Percentiles rank a stretch among this genome's conserved stretches.
These are phyloP conservation scores for Troilus luridus DNA, from an alignment of 2,888 invertebrate species.

Conservation along the genomic window DNA sequence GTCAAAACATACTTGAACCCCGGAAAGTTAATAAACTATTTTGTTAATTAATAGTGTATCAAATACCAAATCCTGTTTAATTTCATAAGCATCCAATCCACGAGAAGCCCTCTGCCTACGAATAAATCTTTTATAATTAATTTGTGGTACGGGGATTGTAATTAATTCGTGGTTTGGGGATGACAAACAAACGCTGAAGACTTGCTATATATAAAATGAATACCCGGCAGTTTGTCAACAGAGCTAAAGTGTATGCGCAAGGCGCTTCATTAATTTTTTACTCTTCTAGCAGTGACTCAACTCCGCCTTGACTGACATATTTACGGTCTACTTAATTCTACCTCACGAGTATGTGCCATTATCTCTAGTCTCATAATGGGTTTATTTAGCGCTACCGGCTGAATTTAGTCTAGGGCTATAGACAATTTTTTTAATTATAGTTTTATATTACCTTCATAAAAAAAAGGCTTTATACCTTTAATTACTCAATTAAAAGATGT, in stretches of 20 bases:
- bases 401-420: not conserved
- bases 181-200: not conserved
- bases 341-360: not conserved
- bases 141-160: not conserved
- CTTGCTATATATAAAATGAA: not conserved
- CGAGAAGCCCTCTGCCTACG: not conserved
- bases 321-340: not conserved
- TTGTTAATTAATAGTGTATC: too few species aligned
- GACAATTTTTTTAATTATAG: too few species aligned
- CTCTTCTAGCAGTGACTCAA: not conserved
- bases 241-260: not conserved
- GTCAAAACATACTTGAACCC: too few species aligned
- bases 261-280: conserved; percentile 17
- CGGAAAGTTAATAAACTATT: too few species aligned
- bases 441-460: too few species aligned
- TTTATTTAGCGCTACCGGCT: not conserved
- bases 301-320: not conserved
- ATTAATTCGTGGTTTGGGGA: not conserved
- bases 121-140: not conserved
- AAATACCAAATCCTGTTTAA: not conserved
- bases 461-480: too few species aligned
- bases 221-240: not conserved
- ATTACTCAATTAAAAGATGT: too few species aligned
- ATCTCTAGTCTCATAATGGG: not conserved
- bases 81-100: not conserved